Percentiles rank a stretch among this genome's conserved stretches.
phyloP scores from a whole-genome alignment of 2,888 invertebrate genomes.

The Rotaria socialis region DNA sequence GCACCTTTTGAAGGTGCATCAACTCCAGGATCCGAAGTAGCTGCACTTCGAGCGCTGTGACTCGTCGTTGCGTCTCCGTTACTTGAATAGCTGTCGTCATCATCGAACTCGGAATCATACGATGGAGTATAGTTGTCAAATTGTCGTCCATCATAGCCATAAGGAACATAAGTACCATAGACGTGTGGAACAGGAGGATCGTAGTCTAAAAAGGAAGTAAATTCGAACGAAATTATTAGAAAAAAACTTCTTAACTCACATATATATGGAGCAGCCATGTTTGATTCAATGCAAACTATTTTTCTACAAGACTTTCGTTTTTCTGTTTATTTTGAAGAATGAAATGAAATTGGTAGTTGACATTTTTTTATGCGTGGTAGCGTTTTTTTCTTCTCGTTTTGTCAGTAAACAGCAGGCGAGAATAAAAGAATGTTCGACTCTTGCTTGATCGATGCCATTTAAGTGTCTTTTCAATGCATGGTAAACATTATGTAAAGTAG shows the following conservation, averaged over 20 bases:
- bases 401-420: neutral
- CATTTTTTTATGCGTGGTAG: neutral
- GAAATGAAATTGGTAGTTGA: neutral
- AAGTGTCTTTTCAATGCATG: neutral
- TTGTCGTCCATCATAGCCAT: too few relatives aligned
- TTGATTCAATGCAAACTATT: neutral
- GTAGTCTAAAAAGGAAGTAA: too few relatives aligned
- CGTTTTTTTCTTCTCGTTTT: neutral
- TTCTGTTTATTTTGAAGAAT: neutral
- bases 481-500: too few relatives aligned
- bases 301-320: neutral
- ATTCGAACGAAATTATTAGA: too few relatives aligned
- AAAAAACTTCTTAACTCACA: neutral
- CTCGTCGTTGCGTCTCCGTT: neutral
- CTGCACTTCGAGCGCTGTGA: neutral
- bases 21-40: neutral
- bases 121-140: too few relatives aligned
- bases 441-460: neutral
- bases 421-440: neutral
- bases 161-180: too few relatives aligned
- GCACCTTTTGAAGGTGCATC: neutral
- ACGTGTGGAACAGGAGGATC: too few relatives aligned
- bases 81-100: neutral
- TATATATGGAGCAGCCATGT: neutral
- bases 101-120: too few relatives aligned